Evolutionary conservation across 2,888 invertebrate genomes (phyloP), one percentile per base, ranked within the genome.

Genomic region (Ypsolopha scabrella): DNA sequence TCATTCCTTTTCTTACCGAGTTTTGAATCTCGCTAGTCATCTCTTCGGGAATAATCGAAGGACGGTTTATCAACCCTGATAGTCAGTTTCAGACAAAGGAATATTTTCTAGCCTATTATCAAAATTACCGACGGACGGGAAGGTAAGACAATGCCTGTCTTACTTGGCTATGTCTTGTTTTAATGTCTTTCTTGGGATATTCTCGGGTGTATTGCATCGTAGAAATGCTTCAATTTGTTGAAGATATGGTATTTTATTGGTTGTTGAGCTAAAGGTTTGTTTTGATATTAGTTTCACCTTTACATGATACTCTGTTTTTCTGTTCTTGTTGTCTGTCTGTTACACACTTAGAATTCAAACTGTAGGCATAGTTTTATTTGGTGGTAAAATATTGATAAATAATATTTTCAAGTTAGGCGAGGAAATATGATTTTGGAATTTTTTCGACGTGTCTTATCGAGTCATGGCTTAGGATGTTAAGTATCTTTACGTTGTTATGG

Each of bases 41-140:
- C 38, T 38, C 38, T 38, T 36, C 8, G 59, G 54, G 64, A 69
- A 76, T 76, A 77, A 80, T 82, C 80, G 79, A 80, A 78, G 72
- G 71, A 60, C 62, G 61, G 61, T 74, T 70, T 72, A 75, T 57
- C 67, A 72, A 70, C 64, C 68, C 71, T 34, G 76, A 76, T 79
- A 77, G 72, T 67, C 75, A 24, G 24, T 2, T 66, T 70, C 59
- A 76, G 72, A 85, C 83, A 85, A 85, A 80, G 78, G 78, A 75
- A 78, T 79, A 80, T 81, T 85, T 80, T 81, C 83, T 81, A 77
- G 80, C 68, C 79, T 83, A 81, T 85, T 82, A 81, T 83, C 80
- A 81, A 82, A 85, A 83, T 85, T 80, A 80, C 81, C 73, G 80
- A 69, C 75, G 56, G 60, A 67, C 65, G 65, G 58, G 62, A 63